phyloP scores from a whole-genome alignment of 2,797 vertebrate species.

The Neosilurus mollespiculum region DNA sequence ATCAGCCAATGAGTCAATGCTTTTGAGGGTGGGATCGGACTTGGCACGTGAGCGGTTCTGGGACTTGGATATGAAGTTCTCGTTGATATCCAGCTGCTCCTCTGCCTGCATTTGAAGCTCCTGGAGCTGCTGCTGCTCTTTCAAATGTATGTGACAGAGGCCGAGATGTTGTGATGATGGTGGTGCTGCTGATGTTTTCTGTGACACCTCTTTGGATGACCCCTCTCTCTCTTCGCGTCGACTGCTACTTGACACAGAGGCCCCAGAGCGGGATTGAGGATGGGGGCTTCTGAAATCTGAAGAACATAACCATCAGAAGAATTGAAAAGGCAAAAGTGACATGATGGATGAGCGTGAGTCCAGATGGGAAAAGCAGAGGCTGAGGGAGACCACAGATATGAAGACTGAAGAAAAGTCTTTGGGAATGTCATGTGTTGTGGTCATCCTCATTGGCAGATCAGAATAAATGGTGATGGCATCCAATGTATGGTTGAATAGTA shows the following conservation, averaged over 20 bases:
- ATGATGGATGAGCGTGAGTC: constrained; percentile 67
- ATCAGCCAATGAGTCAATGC: constrained; percentile 80
- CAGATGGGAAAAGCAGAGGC: constrained; percentile 72
- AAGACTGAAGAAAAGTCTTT: constrained; percentile 62
- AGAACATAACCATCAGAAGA: constrained; percentile 83
- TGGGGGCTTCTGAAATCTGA: constrained; percentile 93
- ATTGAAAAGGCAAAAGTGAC: constrained; percentile 71
- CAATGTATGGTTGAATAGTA: constrained; percentile 58
- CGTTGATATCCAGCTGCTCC: constrained; percentile 87
- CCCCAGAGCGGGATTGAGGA: constrained; percentile 78
- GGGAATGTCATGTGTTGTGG: constrained; percentile 74
- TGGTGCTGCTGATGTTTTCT: constrained; percentile 71
- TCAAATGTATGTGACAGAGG: constrained; percentile 95
- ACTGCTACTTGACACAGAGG: constrained; percentile 77
- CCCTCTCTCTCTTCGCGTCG: constrained; percentile 85
- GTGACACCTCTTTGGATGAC: constrained; percentile 72
- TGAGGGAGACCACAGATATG: constrained; percentile 60
- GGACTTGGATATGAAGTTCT: constrained; percentile 91
- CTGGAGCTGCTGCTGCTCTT: constrained; percentile 88
- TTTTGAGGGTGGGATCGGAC: constrained; percentile 92
- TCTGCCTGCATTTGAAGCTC: constrained; percentile 83
- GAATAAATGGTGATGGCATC: constrained; percentile 63
- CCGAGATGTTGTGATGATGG: constrained; percentile 92
- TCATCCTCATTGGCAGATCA: constrained; percentile 61
- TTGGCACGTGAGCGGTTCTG: constrained; percentile 90